Percentiles rank a stretch among this genome's conserved stretches.
phyloP scores from a whole-genome alignment of 2,888 invertebrate species.

The Theodoxus fluviatilis region DNA sequence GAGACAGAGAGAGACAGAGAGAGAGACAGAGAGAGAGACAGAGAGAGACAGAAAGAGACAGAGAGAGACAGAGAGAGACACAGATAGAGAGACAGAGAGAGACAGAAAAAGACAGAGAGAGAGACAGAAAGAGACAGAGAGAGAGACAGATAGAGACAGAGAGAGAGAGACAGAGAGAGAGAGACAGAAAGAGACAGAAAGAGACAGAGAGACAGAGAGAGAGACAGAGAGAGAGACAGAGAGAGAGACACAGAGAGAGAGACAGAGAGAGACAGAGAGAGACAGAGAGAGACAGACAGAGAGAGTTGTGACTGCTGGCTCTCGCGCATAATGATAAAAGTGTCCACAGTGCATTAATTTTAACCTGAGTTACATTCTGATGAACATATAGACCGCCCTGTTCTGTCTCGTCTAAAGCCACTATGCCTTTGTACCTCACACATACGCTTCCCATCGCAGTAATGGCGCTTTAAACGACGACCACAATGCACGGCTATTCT shows the following conservation, averaged over 20 bases:
- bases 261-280: constrained; percentile 23
- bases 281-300: constrained; percentile 17
- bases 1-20: constrained; percentile 15
- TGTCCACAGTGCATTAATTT: not conserved
- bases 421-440: too few species aligned
- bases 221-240: constrained; percentile 17
- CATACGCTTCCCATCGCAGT: too few species aligned
- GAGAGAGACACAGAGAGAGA: constrained; percentile 23
- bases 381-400: too few species aligned
- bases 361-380: too few species aligned
- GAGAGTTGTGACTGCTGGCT: not conserved
- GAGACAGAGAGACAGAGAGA: not conserved
- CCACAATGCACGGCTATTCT: too few species aligned
- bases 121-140: constrained; percentile 14
- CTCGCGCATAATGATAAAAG: constrained; percentile 20
- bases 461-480: too few species aligned
- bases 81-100: constrained; percentile 19
- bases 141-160: constrained; percentile 22
- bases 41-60: constrained; percentile 26
- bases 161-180: constrained; percentile 23
- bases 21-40: constrained; percentile 24
- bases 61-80: constrained; percentile 24
- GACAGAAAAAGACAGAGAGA: constrained; percentile 6
- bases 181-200: constrained; percentile 16
- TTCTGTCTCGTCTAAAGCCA: too few species aligned